Evolutionary conservation across 2,113 vertebrate species (phyloP), one percentile per base, ranked within the genome.

Genomic region (Opisthocomus hoazin): DNA sequence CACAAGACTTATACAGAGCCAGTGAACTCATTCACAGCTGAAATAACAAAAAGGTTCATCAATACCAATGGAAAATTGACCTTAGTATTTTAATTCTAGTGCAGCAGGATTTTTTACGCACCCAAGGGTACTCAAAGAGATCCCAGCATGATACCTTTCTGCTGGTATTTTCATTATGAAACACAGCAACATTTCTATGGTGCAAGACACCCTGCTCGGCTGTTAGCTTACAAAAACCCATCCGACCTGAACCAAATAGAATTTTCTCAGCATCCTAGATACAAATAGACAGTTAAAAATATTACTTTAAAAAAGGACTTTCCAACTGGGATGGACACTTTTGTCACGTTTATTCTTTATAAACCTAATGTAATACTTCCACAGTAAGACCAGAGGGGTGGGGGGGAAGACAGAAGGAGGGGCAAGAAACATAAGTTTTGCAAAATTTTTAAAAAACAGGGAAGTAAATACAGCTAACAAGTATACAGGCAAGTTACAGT

Each of bases 21-120:
- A 78, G 23, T n/a, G 46, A 93, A 86, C 30, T 80, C 77, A 71
- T 75, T 91, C 76, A 82, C 58, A 94, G 50, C 46, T 63, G 37
- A 92, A 30, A 75, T 43, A 74, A 90, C 5, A 21, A 92, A 87
- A 89, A 69, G 9, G 15, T 74, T 90, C 46, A 76, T 50, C 2
- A 15, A n/a, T n/a, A 94, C 30, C 17, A 74, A 50, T 34, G 39
- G 53, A 61, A 87, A 93, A 81, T 50, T 85, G 87, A 65, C 23
- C 37, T 64, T 64, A 74, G 7, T 65, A 61, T 82, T 87, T 84
- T 51, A 91, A 66, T 74, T 90, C 53, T 45, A 43, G 23, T 32
- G 13, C 10, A 80, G 54, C 4, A 56, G 50, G 21, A 83, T 61
- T 53, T 80, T 73, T 21, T 53, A 48, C 5, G 16, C 26, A 80